Percentiles rank a stretch among this genome's conserved stretches.
Conservation (phyloP, 2,113 vertebrate genomes). For the Pardalotus punctatus region DNA sequence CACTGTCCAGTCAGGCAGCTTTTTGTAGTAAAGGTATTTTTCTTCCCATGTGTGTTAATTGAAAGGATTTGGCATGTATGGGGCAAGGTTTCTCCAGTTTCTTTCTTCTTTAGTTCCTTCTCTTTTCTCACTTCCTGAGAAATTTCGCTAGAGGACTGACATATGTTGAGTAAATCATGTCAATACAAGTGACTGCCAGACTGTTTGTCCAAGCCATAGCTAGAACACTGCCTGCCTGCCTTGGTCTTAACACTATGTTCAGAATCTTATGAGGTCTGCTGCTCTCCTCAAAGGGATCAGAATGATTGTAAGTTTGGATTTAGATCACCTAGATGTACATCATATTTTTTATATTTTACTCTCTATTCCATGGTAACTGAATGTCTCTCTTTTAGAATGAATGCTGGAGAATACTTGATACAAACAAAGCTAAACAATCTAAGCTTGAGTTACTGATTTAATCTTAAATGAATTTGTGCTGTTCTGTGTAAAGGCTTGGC, state of each 20-base stretch:
- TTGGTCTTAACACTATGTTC: not conserved
- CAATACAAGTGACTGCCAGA: not conserved
- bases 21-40: not conserved
- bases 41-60: not conserved
- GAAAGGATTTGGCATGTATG: fast-evolving
- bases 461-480: not conserved
- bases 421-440: not conserved
- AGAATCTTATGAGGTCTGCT: not conserved
- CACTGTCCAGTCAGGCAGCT: not conserved
- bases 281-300: not conserved
- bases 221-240: not conserved
- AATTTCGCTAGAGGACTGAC: not conserved
- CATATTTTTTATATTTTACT: not conserved
- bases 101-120: not conserved
- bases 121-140: not conserved
- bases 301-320: not conserved
- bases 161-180: not conserved
- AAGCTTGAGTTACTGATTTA: not conserved
- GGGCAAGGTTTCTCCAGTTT: not conserved
- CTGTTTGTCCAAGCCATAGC: not conserved
- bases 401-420: not conserved
- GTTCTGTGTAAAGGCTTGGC: not conserved
- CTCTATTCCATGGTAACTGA: not conserved
- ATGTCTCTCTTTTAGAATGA: not conserved
- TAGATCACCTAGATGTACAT: not conserved